Evolutionary conservation across 2,888 invertebrate genomes (phyloP), one percentile per base, ranked within the genome.

Genomic region (Cacoxenus indagator): DNA sequence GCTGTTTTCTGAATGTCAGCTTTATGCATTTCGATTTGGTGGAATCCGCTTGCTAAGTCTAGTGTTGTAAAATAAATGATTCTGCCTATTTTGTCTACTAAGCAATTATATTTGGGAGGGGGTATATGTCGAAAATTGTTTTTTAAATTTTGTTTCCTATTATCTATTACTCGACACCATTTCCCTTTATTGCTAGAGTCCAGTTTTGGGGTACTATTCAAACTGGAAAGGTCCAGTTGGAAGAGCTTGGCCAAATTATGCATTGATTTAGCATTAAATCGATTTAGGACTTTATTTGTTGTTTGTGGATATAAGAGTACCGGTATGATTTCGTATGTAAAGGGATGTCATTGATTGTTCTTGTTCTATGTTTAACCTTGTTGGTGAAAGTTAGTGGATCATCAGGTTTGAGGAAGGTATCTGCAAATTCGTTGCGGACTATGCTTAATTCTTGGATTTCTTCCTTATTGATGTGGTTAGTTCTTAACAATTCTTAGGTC

Each of bases 101-200:
- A 64, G 14, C 65, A 65, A 5, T 54, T 64, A 67, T 70, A 17
- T 72, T 59, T 22, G 68, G 67, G 4, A 72, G 65, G 1, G 69
- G 68, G 29, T 67, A 64, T 37, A 22, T 46, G 43, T 68, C 69
- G 6, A 64, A 31, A 3, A 37, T 19, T 4, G 59, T 59, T 31
- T 59, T 31, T 11, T 59, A 31, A n/a, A 17, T 59, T 59, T 0
- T 37, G 19, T 19, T 59, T 59, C 19, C 59, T 3, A 31, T 59
- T 37, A 19, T 59, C 59, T 5, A 59, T 31, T 1, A 59, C 37
- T 0, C 31, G 8, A 45, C 17, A 46, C 48, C 17, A 67, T 70
- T 24, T 70, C 48, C 8, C 59, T 27, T 48, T 70, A 6, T 9
- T 19, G 3, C 3, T n/a, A 14, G 59, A 17, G 31, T 31, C 0